Base-by-base conservation (phyloP, 2,797 vertebrate species). In the Crenichthys baileyi region DNA sequence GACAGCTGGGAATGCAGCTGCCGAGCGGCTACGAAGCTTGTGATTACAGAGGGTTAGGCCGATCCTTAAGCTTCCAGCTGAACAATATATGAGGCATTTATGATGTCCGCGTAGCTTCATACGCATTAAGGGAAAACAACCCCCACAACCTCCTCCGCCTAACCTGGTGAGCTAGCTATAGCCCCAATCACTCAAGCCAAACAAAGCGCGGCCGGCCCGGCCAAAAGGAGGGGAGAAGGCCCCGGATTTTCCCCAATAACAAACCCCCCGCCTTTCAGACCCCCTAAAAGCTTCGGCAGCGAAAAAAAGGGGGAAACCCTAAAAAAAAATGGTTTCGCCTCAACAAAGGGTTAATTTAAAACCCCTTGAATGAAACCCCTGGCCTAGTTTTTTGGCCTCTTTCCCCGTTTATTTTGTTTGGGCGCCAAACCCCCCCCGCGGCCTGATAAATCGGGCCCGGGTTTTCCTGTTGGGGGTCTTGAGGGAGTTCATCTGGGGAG, bases 381-480 rank as follows among this genome's bases (percentile, higher is more conserved):
- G n/a, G n/a, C n/a, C n/a, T n/a, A n/a, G n/a, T n/a, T n/a, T n/a
- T n/a, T n/a, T n/a, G n/a, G n/a, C n/a, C n/a, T n/a, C n/a, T n/a
- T n/a, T n/a, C n/a, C n/a, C n/a, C n/a, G n/a, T n/a, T n/a, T n/a
- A n/a, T n/a, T n/a, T n/a, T n/a, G n/a, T n/a, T n/a, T n/a, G n/a
- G n/a, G n/a, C n/a, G n/a, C n/a, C n/a, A n/a, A n/a, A n/a, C n/a
- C n/a, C n/a, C n/a, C n/a, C n/a, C n/a, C n/a, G n/a, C n/a, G n/a
- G n/a, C n/a, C n/a, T n/a, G n/a, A n/a, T n/a, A n/a, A n/a, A n/a
- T n/a, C n/a, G n/a, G n/a, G n/a, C n/a, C n/a, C n/a, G n/a, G n/a
- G n/a, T n/a, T n/a, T n/a, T n/a, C 96, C 98, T 97, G 97, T 97
- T 98, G 96, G 97, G 97, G 95, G 97, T 97, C 97, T 97, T 98